Conservation (phyloP, 2,888 invertebrate species). For the Orgyia antiqua region DNA sequence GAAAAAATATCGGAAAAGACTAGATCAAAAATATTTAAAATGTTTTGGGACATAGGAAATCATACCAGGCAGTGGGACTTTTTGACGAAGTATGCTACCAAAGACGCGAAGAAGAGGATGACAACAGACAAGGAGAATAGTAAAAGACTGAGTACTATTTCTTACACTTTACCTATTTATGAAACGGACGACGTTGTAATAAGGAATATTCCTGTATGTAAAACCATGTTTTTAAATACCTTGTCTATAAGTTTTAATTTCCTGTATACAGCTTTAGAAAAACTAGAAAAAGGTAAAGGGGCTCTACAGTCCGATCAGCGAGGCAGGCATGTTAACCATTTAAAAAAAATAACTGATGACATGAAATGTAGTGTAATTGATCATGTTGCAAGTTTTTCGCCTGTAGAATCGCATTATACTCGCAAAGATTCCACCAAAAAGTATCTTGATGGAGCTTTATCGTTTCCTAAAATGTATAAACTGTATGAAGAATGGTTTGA, state of each 20-base stretch:
- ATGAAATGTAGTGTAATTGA: conserved; percentile 10
- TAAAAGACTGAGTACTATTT: conserved; percentile 9
- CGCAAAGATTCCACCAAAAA: conserved; percentile 12
- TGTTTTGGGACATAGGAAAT: conserved; percentile 5
- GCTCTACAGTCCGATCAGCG: conserved; percentile 7
- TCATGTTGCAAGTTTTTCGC: conserved; percentile 10
- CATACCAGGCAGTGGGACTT: conserved; percentile 5
- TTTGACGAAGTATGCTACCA: conserved; percentile 2
- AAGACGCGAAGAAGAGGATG: conserved; percentile 1
- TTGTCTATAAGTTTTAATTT: conserved; percentile 8
- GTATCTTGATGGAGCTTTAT: conserved; percentile 9
- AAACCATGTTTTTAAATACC: conserved; percentile 7
- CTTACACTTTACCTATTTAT: conserved; percentile 3
- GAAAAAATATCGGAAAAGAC: background rate
- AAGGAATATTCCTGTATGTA: conserved; percentile 6
- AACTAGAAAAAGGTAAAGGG: conserved; percentile 7
- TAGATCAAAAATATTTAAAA: background rate
- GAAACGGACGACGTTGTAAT: conserved; percentile 2
- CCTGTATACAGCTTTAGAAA: conserved; percentile 11
- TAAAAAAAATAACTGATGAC: conserved; percentile 2
- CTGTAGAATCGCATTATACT: too few relatives aligned
- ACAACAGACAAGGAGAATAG: conserved; percentile 5
- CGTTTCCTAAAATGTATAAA: conserved; percentile 10
- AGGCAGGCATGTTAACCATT: conserved; percentile 13
- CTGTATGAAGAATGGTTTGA: conserved; percentile 13